These are phyloP conservation scores for Trichogramma dendrolimi DNA, from an alignment of 2,888 invertebrate genomes.

Conservation along the genomic window DNA sequence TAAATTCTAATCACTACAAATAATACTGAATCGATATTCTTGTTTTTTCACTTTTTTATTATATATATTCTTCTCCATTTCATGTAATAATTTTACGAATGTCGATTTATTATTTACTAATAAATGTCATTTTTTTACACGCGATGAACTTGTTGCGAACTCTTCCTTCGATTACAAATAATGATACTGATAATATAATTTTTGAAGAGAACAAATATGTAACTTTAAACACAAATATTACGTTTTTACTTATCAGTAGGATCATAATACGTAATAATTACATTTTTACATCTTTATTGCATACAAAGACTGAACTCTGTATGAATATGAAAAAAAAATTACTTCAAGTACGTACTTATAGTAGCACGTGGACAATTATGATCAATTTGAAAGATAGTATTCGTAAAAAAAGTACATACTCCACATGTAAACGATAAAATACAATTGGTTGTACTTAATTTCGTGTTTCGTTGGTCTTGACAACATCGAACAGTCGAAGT, in stretches of 20 bases:
- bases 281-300: constrained; percentile 13
- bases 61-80: constrained; percentile 1
- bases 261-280: neutral
- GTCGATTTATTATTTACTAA: constrained; percentile 1
- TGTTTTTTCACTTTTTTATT: neutral
- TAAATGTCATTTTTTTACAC: constrained; percentile 5
- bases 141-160: constrained; percentile 2
- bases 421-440: too few relatives aligned
- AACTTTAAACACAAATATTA: too few relatives aligned
- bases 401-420: too few relatives aligned
- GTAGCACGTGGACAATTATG: too few relatives aligned
- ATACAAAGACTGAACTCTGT: neutral
- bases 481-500: neutral
- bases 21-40: too few relatives aligned
- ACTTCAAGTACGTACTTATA: too few relatives aligned
- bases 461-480: neutral
- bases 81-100: constrained; percentile 6
- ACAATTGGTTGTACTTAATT: neutral
- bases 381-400: too few relatives aligned
- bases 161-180: neutral
- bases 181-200: neutral
- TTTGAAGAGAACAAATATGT: neutral
- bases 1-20: too few relatives aligned
- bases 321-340: too few relatives aligned
- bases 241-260: too few relatives aligned